Evolutionary conservation across 2,797 vertebrate genomes (phyloP).

Genomic region (Pagetopsis macropterus): DNA sequence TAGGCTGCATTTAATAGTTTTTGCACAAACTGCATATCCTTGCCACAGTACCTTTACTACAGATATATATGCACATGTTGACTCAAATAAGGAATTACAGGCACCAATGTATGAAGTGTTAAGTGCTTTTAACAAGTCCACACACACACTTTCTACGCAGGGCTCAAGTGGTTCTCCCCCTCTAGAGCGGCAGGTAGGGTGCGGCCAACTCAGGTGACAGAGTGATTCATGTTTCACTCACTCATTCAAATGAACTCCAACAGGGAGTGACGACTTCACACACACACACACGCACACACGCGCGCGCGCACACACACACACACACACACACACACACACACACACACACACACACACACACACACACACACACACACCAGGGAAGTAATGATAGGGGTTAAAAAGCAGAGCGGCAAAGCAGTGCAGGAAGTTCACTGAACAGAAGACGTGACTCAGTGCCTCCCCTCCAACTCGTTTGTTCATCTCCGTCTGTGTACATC

Average conservation of each 20-base stretch:
- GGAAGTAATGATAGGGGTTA: slow-evolving; percentile 24
- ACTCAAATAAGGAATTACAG: slow-evolving; percentile 23
- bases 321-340: no score
- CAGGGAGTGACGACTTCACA: slow-evolving; percentile 8
- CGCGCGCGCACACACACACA: no score
- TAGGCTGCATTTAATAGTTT: neutral
- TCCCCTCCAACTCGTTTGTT: neutral
- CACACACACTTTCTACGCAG: slow-evolving; percentile 14
- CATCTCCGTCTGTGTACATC: neutral
- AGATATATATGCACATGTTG: neutral
- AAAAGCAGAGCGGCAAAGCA: slow-evolving; percentile 17
- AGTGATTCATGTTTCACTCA: slow-evolving; percentile 61
- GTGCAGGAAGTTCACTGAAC: slow-evolving; percentile 20
- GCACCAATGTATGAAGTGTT: neutral
- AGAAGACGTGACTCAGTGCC: slow-evolving; percentile 38
- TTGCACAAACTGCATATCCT: neutral
- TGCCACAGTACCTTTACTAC: neutral
- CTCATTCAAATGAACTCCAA: slow-evolving; percentile 19
- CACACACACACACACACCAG: no score
- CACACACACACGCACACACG: no score
- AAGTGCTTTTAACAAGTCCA: neutral
- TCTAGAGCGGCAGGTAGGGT: slow-evolving; percentile 52
- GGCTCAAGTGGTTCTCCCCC: slow-evolving; percentile 23
- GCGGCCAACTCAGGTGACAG: slow-evolving; percentile 66
- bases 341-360: no score